phyloP scores from a whole-genome alignment of 2,888 invertebrate species.

The Andrena fulva region DNA sequence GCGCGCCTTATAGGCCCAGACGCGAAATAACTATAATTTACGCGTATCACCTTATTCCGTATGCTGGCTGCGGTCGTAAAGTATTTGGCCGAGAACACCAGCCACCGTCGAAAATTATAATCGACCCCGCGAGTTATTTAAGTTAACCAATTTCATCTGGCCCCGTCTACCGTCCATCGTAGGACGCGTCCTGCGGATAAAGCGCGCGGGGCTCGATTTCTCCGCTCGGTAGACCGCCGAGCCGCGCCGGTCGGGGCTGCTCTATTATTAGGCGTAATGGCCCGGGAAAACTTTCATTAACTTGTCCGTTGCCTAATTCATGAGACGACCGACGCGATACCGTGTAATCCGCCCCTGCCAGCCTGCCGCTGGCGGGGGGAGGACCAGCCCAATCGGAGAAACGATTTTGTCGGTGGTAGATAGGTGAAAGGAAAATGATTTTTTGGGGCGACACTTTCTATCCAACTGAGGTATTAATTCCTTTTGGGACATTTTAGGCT shows the following conservation, averaged over 20 bases:
- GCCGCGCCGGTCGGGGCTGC: constrained; percentile 52
- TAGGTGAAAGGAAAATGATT: constrained; percentile 36
- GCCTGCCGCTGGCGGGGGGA: not conserved
- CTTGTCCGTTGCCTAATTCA: constrained; percentile 75
- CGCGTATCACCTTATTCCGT: constrained; percentile 61
- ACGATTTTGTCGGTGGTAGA: constrained; percentile 40
- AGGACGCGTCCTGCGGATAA: constrained; percentile 36
- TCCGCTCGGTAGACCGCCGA: constrained; percentile 15
- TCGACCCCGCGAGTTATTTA: constrained; percentile 59
- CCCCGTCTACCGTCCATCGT: constrained; percentile 34
- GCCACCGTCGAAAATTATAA: constrained; percentile 59
- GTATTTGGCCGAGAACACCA: constrained; percentile 42
- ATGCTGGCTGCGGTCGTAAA: constrained; percentile 55
- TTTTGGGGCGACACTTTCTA: constrained; percentile 9
- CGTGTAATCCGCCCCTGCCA: constrained; percentile 61
- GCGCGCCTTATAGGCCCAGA: constrained; percentile 49
- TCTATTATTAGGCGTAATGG: constrained; percentile 74
- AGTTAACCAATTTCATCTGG: constrained; percentile 55
- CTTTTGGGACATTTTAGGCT: not conserved
- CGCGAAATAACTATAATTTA: constrained; percentile 63
- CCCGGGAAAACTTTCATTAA: constrained; percentile 75
- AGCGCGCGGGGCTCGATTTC: constrained; percentile 1
- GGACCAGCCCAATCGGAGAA: constrained; percentile 55
- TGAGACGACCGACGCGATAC: constrained; percentile 70
- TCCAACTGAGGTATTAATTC: not conserved